A percentile compares a stretch with the other conserved stretches of the same genome.
Conservation (phyloP, 2,888 invertebrate species). For the Latheticus oryzae region DNA sequence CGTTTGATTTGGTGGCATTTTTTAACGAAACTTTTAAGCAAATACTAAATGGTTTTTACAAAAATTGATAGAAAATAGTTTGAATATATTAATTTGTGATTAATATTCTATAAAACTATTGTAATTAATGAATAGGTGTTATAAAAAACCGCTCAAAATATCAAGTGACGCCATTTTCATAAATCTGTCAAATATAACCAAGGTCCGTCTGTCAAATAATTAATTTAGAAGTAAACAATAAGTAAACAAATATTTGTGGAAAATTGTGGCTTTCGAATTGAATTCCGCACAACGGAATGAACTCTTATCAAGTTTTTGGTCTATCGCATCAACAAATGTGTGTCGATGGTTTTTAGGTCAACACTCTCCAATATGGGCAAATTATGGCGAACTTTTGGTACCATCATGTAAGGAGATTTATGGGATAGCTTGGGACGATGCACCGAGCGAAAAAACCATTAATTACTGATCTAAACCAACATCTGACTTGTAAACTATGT, state of each 20-base stretch:
- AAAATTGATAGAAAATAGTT: constrained; percentile 1
- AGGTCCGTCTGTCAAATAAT: constrained; percentile 59
- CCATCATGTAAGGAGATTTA: constrained; percentile 41
- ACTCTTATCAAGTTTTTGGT: too few relatives aligned
- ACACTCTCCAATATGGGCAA: constrained; percentile 62
- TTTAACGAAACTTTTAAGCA: constrained; percentile 41
- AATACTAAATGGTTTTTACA: constrained; percentile 5
- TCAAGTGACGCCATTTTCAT: constrained; percentile 59
- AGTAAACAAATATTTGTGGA: constrained; percentile 58
- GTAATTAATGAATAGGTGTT: neutral
- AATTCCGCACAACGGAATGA: too few relatives aligned
- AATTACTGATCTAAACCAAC: constrained; percentile 72
- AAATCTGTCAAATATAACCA: constrained; percentile 58
- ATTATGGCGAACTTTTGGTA: constrained; percentile 31
- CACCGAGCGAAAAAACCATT: constrained; percentile 64
- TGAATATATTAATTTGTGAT: neutral
- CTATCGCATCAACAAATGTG: too few relatives aligned
- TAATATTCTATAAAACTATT: constrained; percentile 13
- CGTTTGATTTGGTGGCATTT: constrained; percentile 60
- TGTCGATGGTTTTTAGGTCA: constrained; percentile 57
- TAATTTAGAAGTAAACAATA: constrained; percentile 61
- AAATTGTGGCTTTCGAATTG: constrained; percentile 11
- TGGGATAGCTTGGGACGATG: constrained; percentile 58
- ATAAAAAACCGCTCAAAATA: too few relatives aligned
- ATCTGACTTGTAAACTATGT: constrained; percentile 78